These are phyloP conservation scores for Platycnemis pennipes DNA, from an alignment of 2,888 invertebrate species.

Conservation along the genomic window DNA sequence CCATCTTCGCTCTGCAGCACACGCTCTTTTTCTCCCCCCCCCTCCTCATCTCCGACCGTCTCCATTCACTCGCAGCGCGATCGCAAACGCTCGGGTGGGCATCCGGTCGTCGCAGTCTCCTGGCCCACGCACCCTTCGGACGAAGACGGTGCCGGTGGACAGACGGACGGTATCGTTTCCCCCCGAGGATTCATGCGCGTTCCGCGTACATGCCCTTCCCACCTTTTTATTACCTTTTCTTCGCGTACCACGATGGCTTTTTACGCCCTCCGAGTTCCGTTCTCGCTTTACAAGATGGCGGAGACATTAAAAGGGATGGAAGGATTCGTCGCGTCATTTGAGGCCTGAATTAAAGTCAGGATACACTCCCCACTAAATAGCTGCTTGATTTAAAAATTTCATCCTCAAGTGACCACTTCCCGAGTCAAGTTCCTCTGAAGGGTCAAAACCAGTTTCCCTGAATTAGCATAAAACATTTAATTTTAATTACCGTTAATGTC, in stretches of 20 bases:
- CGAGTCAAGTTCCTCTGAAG: not conserved
- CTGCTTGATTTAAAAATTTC: not conserved
- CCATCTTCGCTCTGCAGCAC: not conserved
- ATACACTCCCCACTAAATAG: not conserved
- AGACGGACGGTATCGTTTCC: not conserved
- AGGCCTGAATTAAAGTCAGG: not conserved
- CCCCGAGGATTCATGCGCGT: not conserved
- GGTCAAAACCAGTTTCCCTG: not conserved
- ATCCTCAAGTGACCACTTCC: not conserved
- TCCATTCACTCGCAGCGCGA: conserved; percentile 22
- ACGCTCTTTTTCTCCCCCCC: too few relatives aligned
- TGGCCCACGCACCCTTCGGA: conserved; percentile 8
- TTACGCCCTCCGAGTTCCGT: not conserved
- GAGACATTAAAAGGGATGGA: not conserved
- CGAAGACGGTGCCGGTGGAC: not conserved
- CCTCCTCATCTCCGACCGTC: not conserved
- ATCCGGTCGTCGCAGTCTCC: conserved; percentile 46
- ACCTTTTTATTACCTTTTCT: not conserved
- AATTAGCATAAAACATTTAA: not conserved
- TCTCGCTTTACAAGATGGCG: not conserved
- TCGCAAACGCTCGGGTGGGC: conserved; percentile 1
- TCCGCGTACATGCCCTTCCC: not conserved
- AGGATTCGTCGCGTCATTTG: not conserved
- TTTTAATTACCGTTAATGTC: not conserved
- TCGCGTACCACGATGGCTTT: not conserved